Conservation (phyloP, 2,888 invertebrate species). For the Phaonia tiefii region DNA sequence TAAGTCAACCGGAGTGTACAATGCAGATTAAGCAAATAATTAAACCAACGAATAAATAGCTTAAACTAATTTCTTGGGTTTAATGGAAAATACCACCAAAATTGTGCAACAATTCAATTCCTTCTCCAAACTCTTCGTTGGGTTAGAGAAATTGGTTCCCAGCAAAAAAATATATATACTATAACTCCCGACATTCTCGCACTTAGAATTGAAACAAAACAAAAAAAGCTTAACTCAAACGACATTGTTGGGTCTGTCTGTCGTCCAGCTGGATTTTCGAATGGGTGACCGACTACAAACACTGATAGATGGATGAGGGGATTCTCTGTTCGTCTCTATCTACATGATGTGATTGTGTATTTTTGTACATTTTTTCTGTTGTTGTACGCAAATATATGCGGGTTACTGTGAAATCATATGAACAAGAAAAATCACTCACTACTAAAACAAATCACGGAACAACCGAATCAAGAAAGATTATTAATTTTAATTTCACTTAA, state of each 20-base stretch:
- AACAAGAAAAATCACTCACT: constrained; percentile 11
- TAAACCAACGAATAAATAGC: no score
- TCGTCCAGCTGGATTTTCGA: not conserved
- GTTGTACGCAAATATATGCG: constrained; percentile 62
- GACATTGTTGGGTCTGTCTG: not conserved
- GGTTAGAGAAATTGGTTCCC: not conserved
- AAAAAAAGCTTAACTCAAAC: not conserved
- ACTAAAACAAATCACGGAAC: constrained; percentile 63
- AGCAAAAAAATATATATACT: not conserved
- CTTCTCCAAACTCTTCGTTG: not conserved
- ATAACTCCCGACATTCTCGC: constrained; percentile 7
- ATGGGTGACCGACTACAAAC: not conserved
- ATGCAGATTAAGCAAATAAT: no score
- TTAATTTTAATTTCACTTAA: constrained; percentile 71
- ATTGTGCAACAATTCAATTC: no score
- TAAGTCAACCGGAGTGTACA: no score
- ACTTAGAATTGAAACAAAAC: constrained; percentile 18
- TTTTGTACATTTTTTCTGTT: constrained; percentile 11
- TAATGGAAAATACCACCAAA: no score
- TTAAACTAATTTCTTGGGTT: no score
- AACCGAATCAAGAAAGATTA: constrained; percentile 66
- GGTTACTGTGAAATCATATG: constrained; percentile 41
- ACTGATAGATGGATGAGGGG: not conserved
- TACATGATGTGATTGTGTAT: no score
- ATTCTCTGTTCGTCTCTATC: not conserved